These are phyloP conservation scores for Varecia variegata DNA, from an alignment of 2,797 vertebrate species.

Conservation along the genomic window DNA sequence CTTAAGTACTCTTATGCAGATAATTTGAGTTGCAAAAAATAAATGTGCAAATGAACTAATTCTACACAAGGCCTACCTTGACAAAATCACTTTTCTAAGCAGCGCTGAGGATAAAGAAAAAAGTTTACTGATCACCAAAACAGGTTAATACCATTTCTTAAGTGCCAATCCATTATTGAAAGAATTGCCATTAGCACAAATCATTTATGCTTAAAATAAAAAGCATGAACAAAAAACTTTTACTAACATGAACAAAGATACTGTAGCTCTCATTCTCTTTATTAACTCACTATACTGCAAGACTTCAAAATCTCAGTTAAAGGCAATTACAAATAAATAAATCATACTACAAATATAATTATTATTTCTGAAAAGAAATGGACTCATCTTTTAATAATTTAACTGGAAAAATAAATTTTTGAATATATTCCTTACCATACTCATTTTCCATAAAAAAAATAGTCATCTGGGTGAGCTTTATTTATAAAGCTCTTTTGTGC, in stretches of 20 bases:
- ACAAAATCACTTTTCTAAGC: slow-evolving; percentile 26
- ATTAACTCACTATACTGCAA: neutral
- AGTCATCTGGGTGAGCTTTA: neutral
- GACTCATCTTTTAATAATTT: neutral
- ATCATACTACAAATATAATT: neutral
- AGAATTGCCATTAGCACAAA: neutral
- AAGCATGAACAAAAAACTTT: neutral
- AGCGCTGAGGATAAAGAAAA: neutral
- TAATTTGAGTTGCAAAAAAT: neutral
- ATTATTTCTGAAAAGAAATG: neutral
- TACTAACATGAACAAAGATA: neutral
- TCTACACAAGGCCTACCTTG: neutral
- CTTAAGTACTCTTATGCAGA: neutral
- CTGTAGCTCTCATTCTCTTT: neutral
- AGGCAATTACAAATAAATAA: neutral
- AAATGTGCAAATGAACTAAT: neutral
- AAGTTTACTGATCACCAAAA: neutral
- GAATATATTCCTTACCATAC: neutral
- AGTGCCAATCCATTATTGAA: neutral
- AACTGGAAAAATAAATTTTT: neutral
- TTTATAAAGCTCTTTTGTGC: neutral
- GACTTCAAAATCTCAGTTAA: slow-evolving; percentile 23
- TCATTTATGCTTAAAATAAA: neutral
- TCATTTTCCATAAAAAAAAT: neutral
- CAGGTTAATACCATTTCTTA: neutral